Base-by-base conservation (phyloP, 2,888 invertebrate genomes). In the Biston betularia region DNA sequence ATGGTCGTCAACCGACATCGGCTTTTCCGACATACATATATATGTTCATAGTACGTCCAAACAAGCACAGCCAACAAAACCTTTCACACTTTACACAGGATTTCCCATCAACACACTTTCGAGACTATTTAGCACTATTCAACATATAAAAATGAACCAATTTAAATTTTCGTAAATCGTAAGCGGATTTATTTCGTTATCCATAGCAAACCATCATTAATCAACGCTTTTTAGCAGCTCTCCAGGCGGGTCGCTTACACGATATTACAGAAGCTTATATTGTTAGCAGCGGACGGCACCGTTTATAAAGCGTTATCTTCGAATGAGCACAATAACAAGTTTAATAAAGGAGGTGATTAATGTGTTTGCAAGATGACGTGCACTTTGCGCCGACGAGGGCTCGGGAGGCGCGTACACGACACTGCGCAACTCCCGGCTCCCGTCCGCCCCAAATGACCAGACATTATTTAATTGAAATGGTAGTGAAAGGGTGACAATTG, bases 391-490 rank as follows among this genome's bases (percentile, higher is more conserved):
- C 48, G 34, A 81, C 48, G 34, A 81, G 89, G 87, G 87, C 79
- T 75, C 77, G 80, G 85, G 84, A 89, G 89, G 90, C 90, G 90
- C 89, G 90, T 88, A 89, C 86, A 81, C 85, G 77, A 80, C 78
- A 81, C 84, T 78, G 77, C 75, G 76, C 76, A 72, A 78, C 75
- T 65, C 68, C 55, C 65, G 50, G 59, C 79, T 33, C 50, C 34
- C 81, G 79, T 86, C 88, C 84, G 88, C 86, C 89, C 87, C 92
- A 92, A 93, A 92, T 93, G 93, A 93, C 93, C 93, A 93, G 92
- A 93, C 92, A 93, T 93, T 93, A 93, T 93, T 93, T 93, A 93
- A 93, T 93, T 93, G 93, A 93, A 93, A 90, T 92, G 81, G 82
- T 89, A 92, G 88, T 88, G 79, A 93, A 93, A 92, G 93, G 93